A percentile compares a stretch with the other conserved stretches of the same genome.
These are phyloP conservation scores for Lepidostoma basale DNA, from an alignment of 1,140 invertebrate species.

Conservation along the genomic window DNA sequence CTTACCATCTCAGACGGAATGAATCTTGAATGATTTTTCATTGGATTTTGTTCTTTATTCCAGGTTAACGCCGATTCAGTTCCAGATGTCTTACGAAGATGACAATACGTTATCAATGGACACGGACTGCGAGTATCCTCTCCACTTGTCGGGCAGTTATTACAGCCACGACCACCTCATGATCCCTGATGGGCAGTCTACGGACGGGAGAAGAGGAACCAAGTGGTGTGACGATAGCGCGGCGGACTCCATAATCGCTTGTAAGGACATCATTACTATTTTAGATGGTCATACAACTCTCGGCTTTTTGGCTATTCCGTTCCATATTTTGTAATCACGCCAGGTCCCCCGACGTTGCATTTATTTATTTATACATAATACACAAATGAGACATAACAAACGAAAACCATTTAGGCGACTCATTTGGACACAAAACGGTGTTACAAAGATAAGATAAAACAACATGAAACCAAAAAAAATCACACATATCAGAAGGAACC, in stretches of 20 bases:
- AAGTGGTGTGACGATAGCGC: constrained; percentile 57
- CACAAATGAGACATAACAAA: too few species aligned
- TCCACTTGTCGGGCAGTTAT: constrained; percentile 51
- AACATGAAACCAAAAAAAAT: too few species aligned
- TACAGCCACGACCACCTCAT: constrained; percentile 56
- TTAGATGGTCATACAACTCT: background rate
- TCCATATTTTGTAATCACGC: background rate
- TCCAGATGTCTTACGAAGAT: constrained; percentile 51
- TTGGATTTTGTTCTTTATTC: background rate
- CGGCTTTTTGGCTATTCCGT: too few species aligned
- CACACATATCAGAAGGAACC: too few species aligned
- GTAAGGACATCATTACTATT: constrained; percentile 48
- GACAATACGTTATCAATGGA: constrained; percentile 52
- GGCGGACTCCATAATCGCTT: constrained; percentile 54
- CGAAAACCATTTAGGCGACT: too few species aligned
- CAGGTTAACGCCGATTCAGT: constrained; percentile 54
- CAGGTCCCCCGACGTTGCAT: background rate
- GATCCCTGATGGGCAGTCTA: constrained; percentile 60
- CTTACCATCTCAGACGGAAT: too few species aligned
- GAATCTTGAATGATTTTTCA: too few species aligned
- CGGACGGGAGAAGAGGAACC: constrained; percentile 53
- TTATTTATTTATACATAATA: too few species aligned
- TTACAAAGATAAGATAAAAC: too few species aligned
- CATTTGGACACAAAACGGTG: too few species aligned
- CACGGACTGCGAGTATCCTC: constrained; percentile 45